Evolutionary conservation across 2,888 invertebrate genomes (phyloP).

Genomic region (Drosophila cracens): DNA sequence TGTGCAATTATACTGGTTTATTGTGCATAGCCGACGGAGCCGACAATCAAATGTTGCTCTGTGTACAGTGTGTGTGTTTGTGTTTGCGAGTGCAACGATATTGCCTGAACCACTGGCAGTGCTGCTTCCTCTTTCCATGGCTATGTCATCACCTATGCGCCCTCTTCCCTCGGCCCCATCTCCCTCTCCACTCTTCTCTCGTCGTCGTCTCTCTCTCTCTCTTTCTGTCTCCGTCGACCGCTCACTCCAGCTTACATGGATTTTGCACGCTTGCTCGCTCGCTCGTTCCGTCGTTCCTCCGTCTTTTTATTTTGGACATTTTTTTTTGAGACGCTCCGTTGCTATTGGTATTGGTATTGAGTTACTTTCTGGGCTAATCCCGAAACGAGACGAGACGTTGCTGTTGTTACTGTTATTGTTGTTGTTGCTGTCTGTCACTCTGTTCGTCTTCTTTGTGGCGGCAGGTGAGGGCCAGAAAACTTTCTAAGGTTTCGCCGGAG

Average conservation of each 20-base stretch:
- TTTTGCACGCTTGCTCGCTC: slow-evolving; percentile 65
- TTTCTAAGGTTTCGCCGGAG: slow-evolving; percentile 70
- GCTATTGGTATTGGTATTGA: slow-evolving; percentile 58
- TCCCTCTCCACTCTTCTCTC: not conserved
- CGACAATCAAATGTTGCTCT: slow-evolving; percentile 73
- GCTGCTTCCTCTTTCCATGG: slow-evolving; percentile 49
- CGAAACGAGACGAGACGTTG: slow-evolving; percentile 37
- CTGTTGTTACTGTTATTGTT: slow-evolving; percentile 11
- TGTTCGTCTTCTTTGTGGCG: slow-evolving; percentile 6
- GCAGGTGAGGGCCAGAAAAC: slow-evolving; percentile 52
- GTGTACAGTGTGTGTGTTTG: slow-evolving; percentile 35
- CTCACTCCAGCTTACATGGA: slow-evolving; percentile 53
- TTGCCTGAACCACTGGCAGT: slow-evolving; percentile 25
- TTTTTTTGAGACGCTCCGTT: slow-evolving; percentile 44
- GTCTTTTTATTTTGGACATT: slow-evolving; percentile 46
- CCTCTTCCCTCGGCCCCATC: slow-evolving; percentile 12
- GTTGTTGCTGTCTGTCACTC: slow-evolving; percentile 13
- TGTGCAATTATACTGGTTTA: slow-evolving; percentile 77
- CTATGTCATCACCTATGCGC: slow-evolving; percentile 58
- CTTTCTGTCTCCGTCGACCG: slow-evolving; percentile 1
- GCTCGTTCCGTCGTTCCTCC: slow-evolving; percentile 15
- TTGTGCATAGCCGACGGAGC: slow-evolving; percentile 63
- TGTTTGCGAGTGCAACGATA: slow-evolving; percentile 55
- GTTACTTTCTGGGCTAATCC: slow-evolving; percentile 67
- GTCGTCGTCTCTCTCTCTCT: not conserved